These are phyloP conservation scores for Maconellicoccus hirsutus DNA, from an alignment of 1,140 invertebrate genomes.

Conservation along the genomic window DNA sequence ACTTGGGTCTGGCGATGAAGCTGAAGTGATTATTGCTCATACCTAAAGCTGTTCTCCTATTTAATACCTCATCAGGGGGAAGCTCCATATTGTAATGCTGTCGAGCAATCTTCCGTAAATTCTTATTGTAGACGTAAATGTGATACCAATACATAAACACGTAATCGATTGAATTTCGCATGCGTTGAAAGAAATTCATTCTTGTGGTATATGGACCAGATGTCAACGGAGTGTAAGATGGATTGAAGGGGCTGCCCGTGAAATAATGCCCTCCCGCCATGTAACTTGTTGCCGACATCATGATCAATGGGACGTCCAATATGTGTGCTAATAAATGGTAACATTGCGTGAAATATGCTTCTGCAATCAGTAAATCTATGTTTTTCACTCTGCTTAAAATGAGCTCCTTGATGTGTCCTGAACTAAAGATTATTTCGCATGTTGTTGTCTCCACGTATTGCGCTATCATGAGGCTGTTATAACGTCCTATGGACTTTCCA, in stretches of 20 bases:
- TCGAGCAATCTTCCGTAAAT: background rate
- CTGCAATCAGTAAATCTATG: background rate
- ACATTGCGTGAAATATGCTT: background rate
- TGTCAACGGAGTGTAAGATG: background rate
- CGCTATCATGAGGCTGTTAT: too few species aligned
- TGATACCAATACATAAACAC: too few species aligned
- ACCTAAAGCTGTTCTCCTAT: background rate
- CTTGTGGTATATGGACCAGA: background rate
- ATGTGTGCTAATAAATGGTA: background rate
- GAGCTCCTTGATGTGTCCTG: background rate
- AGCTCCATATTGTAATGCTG: background rate
- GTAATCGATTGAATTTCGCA: background rate
- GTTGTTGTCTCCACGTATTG: too few species aligned
- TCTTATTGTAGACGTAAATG: background rate
- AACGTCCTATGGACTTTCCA: too few species aligned
- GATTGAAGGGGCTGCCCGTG: background rate
- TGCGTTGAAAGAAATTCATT: background rate
- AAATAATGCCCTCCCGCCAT: background rate
- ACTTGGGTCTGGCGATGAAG: constrained; percentile 28
- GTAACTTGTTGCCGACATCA: background rate
- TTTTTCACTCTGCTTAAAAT: background rate
- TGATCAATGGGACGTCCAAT: background rate
- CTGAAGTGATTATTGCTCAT: constrained; percentile 16
- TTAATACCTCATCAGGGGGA: background rate
- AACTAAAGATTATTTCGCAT: background rate